phyloP scores from a whole-genome alignment of 2,888 invertebrate genomes.

The Luperina testacea region DNA sequence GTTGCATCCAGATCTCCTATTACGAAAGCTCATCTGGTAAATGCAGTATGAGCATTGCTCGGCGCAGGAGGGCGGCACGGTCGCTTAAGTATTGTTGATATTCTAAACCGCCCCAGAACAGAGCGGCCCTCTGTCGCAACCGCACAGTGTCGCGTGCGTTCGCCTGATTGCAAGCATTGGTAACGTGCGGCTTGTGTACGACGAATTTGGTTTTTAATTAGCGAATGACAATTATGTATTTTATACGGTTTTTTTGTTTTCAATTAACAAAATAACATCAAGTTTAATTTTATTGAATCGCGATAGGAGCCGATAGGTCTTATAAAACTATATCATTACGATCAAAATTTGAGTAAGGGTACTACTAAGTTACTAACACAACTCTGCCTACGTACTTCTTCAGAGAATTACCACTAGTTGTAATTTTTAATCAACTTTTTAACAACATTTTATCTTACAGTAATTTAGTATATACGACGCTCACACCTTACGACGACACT shows the following conservation, averaged over 20 bases:
- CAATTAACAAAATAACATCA: neutral
- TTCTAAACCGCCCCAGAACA: constrained; percentile 84
- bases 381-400: neutral
- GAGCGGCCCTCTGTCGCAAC: constrained; percentile 79
- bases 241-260: neutral
- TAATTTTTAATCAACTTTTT: neutral
- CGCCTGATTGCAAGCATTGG: constrained; percentile 83
- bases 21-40: constrained; percentile 86
- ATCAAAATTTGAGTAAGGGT: neutral
- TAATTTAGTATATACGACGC: neutral
- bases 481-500: neutral
- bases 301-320: neutral
- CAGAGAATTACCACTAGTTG: neutral
- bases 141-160: constrained; percentile 83
- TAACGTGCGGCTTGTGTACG: constrained; percentile 69
- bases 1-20: constrained; percentile 79
- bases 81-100: constrained; percentile 86
- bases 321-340: neutral
- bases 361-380: neutral
- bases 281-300: neutral
- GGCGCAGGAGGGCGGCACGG: constrained; percentile 75
- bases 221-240: neutral
- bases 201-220: constrained; percentile 60
- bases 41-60: constrained; percentile 79
- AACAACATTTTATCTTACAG: neutral